Conservation (phyloP, 2,113 vertebrate genomes). For the Balaenoptera acutorostrata region DNA sequence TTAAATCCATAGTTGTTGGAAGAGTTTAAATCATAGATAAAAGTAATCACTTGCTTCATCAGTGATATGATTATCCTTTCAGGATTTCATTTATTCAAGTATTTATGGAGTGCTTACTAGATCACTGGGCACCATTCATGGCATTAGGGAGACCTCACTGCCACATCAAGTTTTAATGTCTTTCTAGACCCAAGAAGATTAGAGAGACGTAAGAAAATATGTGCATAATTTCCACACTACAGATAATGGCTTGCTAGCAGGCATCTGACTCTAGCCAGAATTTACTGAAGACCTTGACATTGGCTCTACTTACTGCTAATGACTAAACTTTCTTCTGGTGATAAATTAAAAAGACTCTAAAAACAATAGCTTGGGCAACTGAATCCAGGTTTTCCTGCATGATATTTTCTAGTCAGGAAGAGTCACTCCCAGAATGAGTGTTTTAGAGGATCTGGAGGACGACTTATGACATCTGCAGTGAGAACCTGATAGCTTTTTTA, state of each 20-base stretch:
- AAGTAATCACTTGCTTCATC: neutral
- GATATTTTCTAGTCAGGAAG: conserved; percentile 43
- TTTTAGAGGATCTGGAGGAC: conserved; percentile 44
- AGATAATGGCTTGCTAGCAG: conserved; percentile 51
- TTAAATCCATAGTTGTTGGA: neutral
- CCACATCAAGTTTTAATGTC: neutral
- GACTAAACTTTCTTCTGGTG: neutral
- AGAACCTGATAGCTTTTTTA: neutral
- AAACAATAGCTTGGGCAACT: conserved; percentile 18
- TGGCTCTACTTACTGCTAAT: conserved; percentile 6
- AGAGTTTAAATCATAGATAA: neutral
- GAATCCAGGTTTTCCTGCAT: conserved; percentile 41
- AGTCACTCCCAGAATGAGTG: conserved; percentile 6
- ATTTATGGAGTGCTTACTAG: neutral
- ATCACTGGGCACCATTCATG: neutral
- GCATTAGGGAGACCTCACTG: neutral
- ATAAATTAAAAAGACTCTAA: conserved; percentile 39
- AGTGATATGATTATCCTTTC: neutral
- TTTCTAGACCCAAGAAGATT: neutral
- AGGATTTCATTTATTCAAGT: neutral
- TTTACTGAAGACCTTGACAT: conserved; percentile 19
- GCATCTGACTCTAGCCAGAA: neutral
- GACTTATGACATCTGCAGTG: neutral
- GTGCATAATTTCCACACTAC: conserved; percentile 41
- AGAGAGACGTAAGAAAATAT: conserved; percentile 23